Base-by-base conservation (phyloP, 53 echinoderm and acorn worm genomes). In the Paracentrotus lividus region DNA sequence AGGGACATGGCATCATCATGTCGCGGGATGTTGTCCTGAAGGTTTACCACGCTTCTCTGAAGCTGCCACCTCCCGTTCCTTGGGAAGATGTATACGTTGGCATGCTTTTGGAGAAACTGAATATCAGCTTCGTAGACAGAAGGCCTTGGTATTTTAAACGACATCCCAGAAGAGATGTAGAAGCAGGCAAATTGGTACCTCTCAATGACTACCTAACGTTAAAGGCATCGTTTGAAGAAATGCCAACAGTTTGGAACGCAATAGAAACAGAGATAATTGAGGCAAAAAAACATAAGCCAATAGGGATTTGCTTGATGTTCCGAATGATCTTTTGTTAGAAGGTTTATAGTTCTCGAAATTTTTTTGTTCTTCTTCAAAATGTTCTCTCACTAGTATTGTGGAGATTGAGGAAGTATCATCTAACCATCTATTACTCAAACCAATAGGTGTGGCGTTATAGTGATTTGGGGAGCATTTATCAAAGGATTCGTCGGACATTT, bases 21-120 rank as follows among this genome's bases (percentile, higher is more conserved):
- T 67, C 67, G 5, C 0, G 10, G 67, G 67, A 67, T 67, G 67
- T 67, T 14, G 67, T 34, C 29, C 12, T 5, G 0, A 7, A 16
- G 67, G 34, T 67, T 34, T 34, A 67, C 34, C 31, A 33, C 67
- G 26, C 67, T 10, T 67, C 67, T 5, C 67, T 13, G 31, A 33
- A 32, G 26, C 31, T 67, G 5, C 67, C 67, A 34, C 67, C 67
- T 3, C 27, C 67, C 14, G 26, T 67, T 16, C 67, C 67, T 34
- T 67, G 67, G 67, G 67, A 67, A 4, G 67, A 67, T 34, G 67
- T 67, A 2, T 67, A 67, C 67, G 29, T 67, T 67, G 67, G 67
- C 7, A 67, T 34, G 7, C 67, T 67, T 32, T 14, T 67, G 32
- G 31, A 67, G 5, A 67, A 34, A 67, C 29, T 34, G 6, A 8